Base-by-base conservation (phyloP, 2,797 vertebrate genomes). In the Streptopelia turtur region DNA sequence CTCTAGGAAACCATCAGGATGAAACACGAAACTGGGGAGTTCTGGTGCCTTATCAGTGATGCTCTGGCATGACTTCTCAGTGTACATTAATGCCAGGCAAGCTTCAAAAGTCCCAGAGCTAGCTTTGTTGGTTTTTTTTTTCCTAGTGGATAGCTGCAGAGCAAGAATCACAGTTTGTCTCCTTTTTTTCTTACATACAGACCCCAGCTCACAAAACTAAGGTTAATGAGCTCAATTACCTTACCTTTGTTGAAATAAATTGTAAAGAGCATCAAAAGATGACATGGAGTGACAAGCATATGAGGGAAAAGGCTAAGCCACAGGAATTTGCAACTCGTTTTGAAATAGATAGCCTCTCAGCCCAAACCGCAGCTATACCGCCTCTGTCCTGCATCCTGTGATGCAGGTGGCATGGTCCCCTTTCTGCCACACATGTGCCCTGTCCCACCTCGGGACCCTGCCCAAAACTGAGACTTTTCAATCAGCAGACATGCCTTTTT, bases 401-500 rank as follows among this genome's bases (percentile, higher is more conserved):
- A 41, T 28, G 8, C 77, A 55, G 76, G 74, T 31, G 60, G 50
- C 77, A 39, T 4, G 0, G 15, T 37, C 41, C 49, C 37, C 21
- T 27, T 18, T 25, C 49, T 50, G 43, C 43, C 43, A 45, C 43
- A 45, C 43, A 45, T 45, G 18, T 45, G 8, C 43, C 43, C 18
- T 14, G 18, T 45, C 43, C 18, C 43, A 45, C 43, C 43, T 45
- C 5, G 18, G 43, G 83, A 77, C 41, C 21, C 1, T 35, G 80
- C 60, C 91, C 89, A 5, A 89, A 72, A 59, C 84, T 1, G n/a
- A 83, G 83, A 72, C 56, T 86, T 94, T 93, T 20, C 9, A 71
- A 95, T 95, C 59, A 81, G 93, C 74, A 93, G 69, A 80, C 43
- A 4, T 77, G n/a, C 20, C 20, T 39, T 30, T 49, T 65, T 78